Evolutionary conservation across 2,797 vertebrate species (phyloP).

Genomic region (Mormyrops attenuatus): DNA sequence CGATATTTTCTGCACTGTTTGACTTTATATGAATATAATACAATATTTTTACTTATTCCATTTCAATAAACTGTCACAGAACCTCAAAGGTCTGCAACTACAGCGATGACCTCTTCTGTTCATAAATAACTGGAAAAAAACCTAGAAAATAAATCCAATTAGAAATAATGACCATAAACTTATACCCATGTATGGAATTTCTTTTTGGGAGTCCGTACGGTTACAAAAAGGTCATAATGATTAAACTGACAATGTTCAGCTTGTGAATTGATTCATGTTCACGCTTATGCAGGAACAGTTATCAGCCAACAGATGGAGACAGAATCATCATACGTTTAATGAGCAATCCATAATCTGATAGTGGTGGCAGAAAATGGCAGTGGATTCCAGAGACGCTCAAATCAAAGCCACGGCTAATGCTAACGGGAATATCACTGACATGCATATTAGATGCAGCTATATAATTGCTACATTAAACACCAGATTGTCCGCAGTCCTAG

Average conservation of each 20-base stretch:
- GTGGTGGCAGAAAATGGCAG: not conserved
- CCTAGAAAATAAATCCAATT: not conserved
- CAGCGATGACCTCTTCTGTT: not conserved
- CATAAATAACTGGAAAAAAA: not conserved
- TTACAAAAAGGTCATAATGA: not conserved
- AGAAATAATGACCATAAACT: not conserved
- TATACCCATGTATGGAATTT: not conserved
- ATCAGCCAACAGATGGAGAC: slow-evolving; percentile 21
- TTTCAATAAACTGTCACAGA: not conserved
- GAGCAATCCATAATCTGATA: not conserved
- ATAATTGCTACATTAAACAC: not conserved
- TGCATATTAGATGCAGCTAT: not conserved
- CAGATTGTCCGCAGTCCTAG: not conserved
- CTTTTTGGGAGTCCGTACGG: not conserved
- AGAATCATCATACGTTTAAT: not conserved
- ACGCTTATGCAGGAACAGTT: not conserved
- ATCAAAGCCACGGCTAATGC: not conserved
- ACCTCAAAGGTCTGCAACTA: not conserved
- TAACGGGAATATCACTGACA: not conserved
- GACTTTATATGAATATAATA: slow-evolving; percentile 4
- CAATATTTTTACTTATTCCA: not conserved
- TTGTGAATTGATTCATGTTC: not conserved
- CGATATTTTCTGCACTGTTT: not conserved
- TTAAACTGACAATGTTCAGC: not conserved
- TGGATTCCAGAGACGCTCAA: not conserved